A percentile compares a stretch with the other conserved stretches of the same genome.
phyloP scores from a whole-genome alignment of 2,888 invertebrate species.

The Melikaiella ostensackeni region DNA sequence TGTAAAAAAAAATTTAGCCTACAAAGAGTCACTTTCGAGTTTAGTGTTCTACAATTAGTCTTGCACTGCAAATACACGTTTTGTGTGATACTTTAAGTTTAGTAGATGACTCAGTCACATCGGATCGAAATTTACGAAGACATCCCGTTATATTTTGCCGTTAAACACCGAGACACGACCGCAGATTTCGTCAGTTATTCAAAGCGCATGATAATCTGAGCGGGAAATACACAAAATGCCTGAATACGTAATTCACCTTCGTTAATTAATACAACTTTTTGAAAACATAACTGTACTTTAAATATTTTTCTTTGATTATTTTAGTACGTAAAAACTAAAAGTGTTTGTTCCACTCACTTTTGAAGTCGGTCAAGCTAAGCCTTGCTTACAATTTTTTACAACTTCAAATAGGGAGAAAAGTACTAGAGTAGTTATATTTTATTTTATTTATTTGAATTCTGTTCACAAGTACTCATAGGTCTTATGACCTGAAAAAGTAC shows the following conservation, averaged over 20 bases:
- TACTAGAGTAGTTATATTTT: too few relatives aligned
- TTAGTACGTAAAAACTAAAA: background rate
- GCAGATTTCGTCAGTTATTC: constrained; percentile 51
- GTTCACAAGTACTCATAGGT: too few relatives aligned
- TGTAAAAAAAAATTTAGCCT: background rate
- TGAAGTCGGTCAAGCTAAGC: background rate
- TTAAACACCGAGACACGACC: constrained; percentile 50
- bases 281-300: background rate
- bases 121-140: constrained; percentile 35
- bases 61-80: constrained; percentile 8
- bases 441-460: too few relatives aligned
- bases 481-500: too few relatives aligned
- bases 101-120: background rate
- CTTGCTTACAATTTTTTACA: too few relatives aligned
- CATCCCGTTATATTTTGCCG: constrained; percentile 56
- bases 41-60: background rate
- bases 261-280: constrained; percentile 8
- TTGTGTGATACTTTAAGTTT: constrained; percentile 12
- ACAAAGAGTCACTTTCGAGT: background rate
- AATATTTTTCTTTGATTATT: background rate
- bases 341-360: background rate
- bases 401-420: too few relatives aligned
- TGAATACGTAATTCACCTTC: constrained; percentile 6
- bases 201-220: constrained; percentile 49
- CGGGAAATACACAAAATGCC: constrained; percentile 26